Evolutionary conservation across 2,888 invertebrate species (phyloP).

Genomic region (Zele albiditarsus): DNA sequence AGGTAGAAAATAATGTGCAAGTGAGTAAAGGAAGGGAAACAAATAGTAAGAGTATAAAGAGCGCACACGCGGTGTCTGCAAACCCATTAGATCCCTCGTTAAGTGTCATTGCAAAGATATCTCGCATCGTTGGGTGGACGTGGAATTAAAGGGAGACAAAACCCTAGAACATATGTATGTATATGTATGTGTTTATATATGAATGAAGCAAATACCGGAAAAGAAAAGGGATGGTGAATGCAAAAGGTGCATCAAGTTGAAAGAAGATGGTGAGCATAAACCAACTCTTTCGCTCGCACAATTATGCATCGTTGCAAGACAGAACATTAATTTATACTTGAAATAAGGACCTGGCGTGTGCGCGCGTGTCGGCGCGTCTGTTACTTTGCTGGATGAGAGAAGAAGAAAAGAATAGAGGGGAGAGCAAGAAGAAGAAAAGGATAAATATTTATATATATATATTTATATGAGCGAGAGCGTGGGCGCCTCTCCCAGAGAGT

Average conservation of each 20-base stretch:
- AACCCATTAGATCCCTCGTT: slow-evolving; percentile 64
- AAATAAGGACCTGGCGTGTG: slow-evolving; percentile 67
- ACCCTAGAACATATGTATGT: slow-evolving; percentile 17
- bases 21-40: neutral
- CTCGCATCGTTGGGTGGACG: slow-evolving; percentile 40
- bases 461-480: slow-evolving; percentile 57
- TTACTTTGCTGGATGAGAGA: slow-evolving; percentile 54
- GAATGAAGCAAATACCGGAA: slow-evolving; percentile 1
- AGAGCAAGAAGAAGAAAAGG: slow-evolving; percentile 12
- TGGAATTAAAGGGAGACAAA: neutral
- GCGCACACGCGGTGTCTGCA: slow-evolving; percentile 5
- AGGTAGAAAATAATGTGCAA: slow-evolving; percentile 7
- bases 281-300: slow-evolving; percentile 54
- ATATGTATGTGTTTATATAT: no score
- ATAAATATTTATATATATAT: slow-evolving; percentile 16
- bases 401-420: neutral
- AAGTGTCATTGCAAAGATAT: slow-evolving; percentile 64
- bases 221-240: neutral
- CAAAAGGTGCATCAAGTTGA: neutral
- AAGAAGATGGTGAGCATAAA: neutral
- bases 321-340: slow-evolving; percentile 70
- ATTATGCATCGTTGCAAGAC: slow-evolving; percentile 68
- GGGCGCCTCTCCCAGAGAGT: slow-evolving; percentile 56
- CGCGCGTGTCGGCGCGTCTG: slow-evolving; percentile 70
- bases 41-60: neutral